A percentile compares a stretch with the other conserved stretches of the same genome.
phyloP scores from a whole-genome alignment of 2,113 vertebrate genomes.

The Motacilla alba region DNA sequence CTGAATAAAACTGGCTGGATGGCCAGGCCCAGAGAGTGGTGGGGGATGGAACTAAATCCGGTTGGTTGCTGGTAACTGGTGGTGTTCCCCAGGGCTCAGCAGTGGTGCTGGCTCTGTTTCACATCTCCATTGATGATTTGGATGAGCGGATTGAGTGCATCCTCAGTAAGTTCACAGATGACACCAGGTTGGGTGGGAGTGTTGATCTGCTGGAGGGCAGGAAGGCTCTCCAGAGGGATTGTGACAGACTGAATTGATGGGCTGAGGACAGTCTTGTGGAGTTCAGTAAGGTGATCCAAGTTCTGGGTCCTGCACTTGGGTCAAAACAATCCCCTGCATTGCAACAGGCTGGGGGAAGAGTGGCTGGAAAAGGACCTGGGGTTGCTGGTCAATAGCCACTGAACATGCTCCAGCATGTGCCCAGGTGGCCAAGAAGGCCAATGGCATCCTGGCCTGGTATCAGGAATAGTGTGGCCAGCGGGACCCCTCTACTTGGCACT shows the following conservation, averaged over 20 bases:
- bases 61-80: background rate
- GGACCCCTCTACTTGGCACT: background rate
- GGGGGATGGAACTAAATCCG: background rate
- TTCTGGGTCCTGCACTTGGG: background rate
- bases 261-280: background rate
- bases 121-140: background rate
- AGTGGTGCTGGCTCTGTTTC: background rate
- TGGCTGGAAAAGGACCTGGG: background rate
- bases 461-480: background rate
- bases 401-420: background rate
- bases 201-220: background rate
- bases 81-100: background rate
- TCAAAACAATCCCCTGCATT: background rate
- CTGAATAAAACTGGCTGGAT: background rate
- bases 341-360: background rate
- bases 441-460: background rate
- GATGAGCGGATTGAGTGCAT: background rate
- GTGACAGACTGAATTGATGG: rapidly evolving
- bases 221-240: background rate
- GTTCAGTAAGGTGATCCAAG: background rate
- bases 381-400: background rate
- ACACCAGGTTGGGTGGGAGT: background rate
- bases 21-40: background rate
- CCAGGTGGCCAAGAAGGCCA: background rate
- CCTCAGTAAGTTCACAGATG: background rate